Evolutionary conservation across 2,888 invertebrate genomes (phyloP), one percentile per base, ranked within the genome.

Genomic region (Xylota sylvarum): DNA sequence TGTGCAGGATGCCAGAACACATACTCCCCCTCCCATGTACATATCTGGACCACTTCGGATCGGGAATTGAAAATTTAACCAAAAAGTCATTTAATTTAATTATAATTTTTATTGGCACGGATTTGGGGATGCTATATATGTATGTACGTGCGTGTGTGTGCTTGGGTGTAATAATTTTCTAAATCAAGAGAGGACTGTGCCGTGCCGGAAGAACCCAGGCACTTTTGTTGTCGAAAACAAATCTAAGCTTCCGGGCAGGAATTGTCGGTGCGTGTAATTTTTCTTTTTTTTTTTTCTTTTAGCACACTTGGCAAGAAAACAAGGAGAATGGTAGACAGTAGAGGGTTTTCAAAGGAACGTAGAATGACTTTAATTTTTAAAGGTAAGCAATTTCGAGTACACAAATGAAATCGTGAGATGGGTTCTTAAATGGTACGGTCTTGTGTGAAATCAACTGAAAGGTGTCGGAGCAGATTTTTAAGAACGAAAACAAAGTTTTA

Each of bases 81-180:
- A 27, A 64, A 70, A 79, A 77, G 76, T 70, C 64, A 58, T 82
- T 76, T 58, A 70, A 82, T 77, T 82, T 72, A 82, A 82, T 82
- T 82, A 72, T 60, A 64, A 50, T 77, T 70, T 77, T 82, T 77
- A 82, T 82, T 82, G 65, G 48, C 27, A 70, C 17, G 64, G 58
- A 76, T 74, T 69, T n/a, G n/a, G 35, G 19, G 12, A 48, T 14
- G 35, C 32, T 32, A 30, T 17, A 14, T 14, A 19, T 48, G 46
- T 17, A 14, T 14, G 35, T 48, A 5, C 52, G 35, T 30, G n/a
- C 35, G 17, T 30, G 56, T 10, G 19, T 17, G 17, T 58, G 46
- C 17, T 17, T 58, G 14, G 6, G 62, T 43, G 19, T 37, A 40
- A 62, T 43, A 35, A 62, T 46, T 46, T 46, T 19, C 7, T 23